A percentile compares a stretch with the other conserved stretches of the same genome.
Evolutionary conservation across 2,888 invertebrate species (phyloP).

Genomic region (Drosophila eohydei): DNA sequence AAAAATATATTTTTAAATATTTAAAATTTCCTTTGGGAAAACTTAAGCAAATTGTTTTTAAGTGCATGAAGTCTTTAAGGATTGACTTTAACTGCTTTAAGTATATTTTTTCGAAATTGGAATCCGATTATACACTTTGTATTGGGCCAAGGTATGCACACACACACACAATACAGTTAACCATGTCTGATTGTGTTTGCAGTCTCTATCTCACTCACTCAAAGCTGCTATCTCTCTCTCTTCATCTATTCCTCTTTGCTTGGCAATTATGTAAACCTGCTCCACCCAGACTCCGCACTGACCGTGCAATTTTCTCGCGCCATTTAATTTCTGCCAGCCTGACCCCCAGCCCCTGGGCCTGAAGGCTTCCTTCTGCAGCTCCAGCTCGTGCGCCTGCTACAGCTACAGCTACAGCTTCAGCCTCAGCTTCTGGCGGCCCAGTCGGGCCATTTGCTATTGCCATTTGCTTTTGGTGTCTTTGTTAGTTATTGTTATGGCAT

Average conservation of each 20-base stretch:
- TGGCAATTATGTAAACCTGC: conserved; percentile 76
- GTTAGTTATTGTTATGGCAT: conserved; percentile 81
- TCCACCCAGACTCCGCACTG: conserved; percentile 61
- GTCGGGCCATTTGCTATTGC: conserved; percentile 65
- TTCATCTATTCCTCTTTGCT: conserved; percentile 47
- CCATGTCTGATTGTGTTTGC: conserved; percentile 22
- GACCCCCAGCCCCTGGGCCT: conserved; percentile 19
- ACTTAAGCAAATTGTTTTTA: neutral
- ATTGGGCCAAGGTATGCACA: conserved; percentile 12
- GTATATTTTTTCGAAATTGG: conserved; percentile 1
- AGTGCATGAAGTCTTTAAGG: neutral
- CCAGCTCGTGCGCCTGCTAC: conserved; percentile 14
- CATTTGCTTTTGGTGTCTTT: conserved; percentile 81
- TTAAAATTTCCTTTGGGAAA: neutral
- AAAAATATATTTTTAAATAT: neutral
- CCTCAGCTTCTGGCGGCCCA: conserved; percentile 41
- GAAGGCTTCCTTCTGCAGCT: neutral
- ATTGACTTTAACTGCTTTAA: neutral
- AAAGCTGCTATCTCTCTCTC: conserved; percentile 12
- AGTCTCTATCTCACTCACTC: conserved; percentile 14
- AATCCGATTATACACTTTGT: conserved; percentile 4
- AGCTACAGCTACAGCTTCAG: conserved; percentile 30
- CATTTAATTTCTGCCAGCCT: conserved; percentile 78
- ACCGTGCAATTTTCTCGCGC: conserved; percentile 80
- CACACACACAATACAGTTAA: neutral